Conservation (phyloP, 1,140 invertebrate species). For the Saccostrea cuccullata region DNA sequence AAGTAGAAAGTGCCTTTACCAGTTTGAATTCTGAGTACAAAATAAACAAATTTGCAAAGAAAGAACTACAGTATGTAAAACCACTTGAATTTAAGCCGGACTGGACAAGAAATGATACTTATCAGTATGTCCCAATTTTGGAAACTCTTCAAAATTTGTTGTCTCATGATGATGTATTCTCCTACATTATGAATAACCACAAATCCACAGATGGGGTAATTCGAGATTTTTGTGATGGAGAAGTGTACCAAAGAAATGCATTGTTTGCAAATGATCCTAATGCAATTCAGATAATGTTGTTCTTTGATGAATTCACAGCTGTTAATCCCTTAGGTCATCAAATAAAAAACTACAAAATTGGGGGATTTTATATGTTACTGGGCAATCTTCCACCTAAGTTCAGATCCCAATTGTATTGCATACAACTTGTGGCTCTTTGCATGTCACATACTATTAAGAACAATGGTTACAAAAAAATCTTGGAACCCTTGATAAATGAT, state of each 20-base stretch:
- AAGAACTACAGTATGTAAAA: constrained; percentile 20
- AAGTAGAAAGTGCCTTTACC: constrained; percentile 32
- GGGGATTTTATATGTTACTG: constrained; percentile 38
- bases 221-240: constrained; percentile 49
- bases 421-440: constrained; percentile 39
- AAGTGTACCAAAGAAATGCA: constrained; percentile 31
- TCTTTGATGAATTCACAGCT: constrained; percentile 46
- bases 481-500: constrained; percentile 40
- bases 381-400: constrained; percentile 46
- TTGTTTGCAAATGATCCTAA: constrained; percentile 16
- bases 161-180: constrained; percentile 46
- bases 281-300: constrained; percentile 35
- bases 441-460: constrained; percentile 21
- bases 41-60: constrained; percentile 25
- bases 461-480: constrained; percentile 15
- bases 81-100: constrained; percentile 24
- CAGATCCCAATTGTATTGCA: constrained; percentile 41
- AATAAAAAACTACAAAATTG: constrained; percentile 49
- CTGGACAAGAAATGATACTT: not conserved
- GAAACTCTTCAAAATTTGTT: constrained; percentile 41
- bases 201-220: constrained; percentile 17
- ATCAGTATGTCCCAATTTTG: constrained; percentile 45
- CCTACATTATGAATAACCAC: constrained; percentile 43
- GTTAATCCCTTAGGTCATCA: constrained; percentile 48
- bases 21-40: not conserved